phyloP scores from a whole-genome alignment of 2,113 vertebrate genomes.

The Austrofundulus limnaeus region DNA sequence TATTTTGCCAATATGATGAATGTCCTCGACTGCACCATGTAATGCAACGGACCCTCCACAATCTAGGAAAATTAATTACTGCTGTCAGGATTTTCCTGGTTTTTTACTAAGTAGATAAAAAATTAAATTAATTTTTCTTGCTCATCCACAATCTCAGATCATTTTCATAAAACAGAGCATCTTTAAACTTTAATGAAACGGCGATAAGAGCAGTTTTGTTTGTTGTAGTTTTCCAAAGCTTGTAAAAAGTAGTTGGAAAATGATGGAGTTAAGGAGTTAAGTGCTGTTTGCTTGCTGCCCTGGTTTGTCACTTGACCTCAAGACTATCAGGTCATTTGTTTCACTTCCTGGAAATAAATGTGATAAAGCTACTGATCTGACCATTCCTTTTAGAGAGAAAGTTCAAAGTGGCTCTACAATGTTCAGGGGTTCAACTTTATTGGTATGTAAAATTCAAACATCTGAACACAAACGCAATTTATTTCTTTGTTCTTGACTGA shows the following conservation, averaged over 20 bases:
- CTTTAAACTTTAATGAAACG: neutral
- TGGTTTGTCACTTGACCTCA: neutral
- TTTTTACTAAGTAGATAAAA: slow-evolving; percentile 5
- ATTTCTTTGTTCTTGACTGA: too few species aligned
- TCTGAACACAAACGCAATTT: too few species aligned
- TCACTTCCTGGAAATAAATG: neutral
- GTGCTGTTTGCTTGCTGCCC: neutral
- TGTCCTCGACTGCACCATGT: slow-evolving; percentile 30
- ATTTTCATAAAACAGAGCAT: neutral
- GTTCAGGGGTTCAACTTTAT: too few species aligned
- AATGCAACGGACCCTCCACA: slow-evolving; percentile 22
- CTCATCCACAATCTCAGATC: neutral
- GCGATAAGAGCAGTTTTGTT: neutral
- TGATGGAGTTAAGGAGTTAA: neutral
- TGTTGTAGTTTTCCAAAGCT: neutral
- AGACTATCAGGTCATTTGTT: neutral
- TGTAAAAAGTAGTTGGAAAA: neutral
- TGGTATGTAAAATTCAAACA: too few species aligned
- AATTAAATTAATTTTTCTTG: neutral
- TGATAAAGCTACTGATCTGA: too few species aligned
- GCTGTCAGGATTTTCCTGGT: slow-evolving; percentile 25
- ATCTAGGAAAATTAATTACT: slow-evolving; percentile 35
- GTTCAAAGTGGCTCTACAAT: too few species aligned
- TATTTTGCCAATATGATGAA: slow-evolving; percentile 62
- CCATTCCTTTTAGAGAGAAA: too few species aligned